Evolutionary conservation across 2,888 invertebrate genomes (phyloP).

Genomic region (Drosophila nigritarsus): DNA sequence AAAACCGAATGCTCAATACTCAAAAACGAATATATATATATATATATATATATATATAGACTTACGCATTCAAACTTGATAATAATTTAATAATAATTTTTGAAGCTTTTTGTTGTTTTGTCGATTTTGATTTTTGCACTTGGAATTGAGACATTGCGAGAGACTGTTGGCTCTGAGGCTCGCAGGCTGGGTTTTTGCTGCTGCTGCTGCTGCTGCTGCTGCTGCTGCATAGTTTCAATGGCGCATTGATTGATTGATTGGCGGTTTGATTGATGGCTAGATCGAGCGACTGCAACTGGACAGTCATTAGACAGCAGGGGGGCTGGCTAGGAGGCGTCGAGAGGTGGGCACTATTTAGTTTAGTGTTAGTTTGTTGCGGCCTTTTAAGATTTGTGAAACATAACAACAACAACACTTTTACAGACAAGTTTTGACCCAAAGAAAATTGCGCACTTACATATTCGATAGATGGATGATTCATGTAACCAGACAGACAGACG

Average conservation of each 20-base stretch:
- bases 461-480: constrained; percentile 6
- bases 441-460: constrained; percentile 22
- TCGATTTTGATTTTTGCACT: constrained; percentile 33
- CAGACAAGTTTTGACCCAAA: constrained; percentile 44
- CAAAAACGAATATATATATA: constrained; percentile 7
- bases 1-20: constrained; percentile 36
- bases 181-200: constrained; percentile 29
- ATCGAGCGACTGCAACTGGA: constrained; percentile 48
- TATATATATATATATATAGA: neutral
- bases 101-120: constrained; percentile 11
- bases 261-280: constrained; percentile 43
- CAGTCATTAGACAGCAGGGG: constrained; percentile 50
- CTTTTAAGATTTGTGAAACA: constrained; percentile 30
- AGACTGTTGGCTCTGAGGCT: constrained; percentile 22
- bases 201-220: constrained; percentile 22
- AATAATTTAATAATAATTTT: constrained; percentile 65
- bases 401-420: constrained; percentile 5
- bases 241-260: constrained; percentile 63
- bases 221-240: constrained; percentile 65
- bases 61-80: constrained; percentile 43
- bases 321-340: constrained; percentile 1
- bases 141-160: constrained; percentile 32
- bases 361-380: neutral
- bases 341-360: neutral
- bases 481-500: neutral